Percentiles rank a stretch among this genome's conserved stretches.
phyloP scores from a whole-genome alignment of 2,113 vertebrate species.

The Bubalus kerabau region DNA sequence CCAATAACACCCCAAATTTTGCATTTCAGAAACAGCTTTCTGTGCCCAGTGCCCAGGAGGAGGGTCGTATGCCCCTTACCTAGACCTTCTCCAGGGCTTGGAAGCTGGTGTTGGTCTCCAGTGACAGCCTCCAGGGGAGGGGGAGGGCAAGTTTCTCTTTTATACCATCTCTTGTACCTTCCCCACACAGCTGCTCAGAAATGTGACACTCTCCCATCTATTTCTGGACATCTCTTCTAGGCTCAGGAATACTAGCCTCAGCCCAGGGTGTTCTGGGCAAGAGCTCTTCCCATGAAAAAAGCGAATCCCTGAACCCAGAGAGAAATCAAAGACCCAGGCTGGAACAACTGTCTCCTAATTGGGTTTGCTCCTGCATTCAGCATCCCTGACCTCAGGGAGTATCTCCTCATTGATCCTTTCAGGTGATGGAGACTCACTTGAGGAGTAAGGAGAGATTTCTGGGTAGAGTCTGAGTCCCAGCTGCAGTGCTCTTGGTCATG shows the following conservation, averaged over 20 bases:
- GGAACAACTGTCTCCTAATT: not conserved
- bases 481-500: not conserved
- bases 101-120: conserved; percentile 2
- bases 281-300: not conserved
- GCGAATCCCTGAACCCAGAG: not conserved
- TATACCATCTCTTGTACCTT: conserved; percentile 11
- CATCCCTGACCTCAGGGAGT: not conserved
- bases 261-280: not conserved
- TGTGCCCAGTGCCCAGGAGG: not conserved
- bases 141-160: conserved; percentile 30
- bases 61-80: conserved; percentile 46
- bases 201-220: conserved; percentile 63
- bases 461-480: not conserved
- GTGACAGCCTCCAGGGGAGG: not conserved
- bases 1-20: not conserved
- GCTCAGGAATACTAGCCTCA: conserved; percentile 13
- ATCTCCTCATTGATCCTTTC: not conserved
- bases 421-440: not conserved
- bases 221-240: conserved; percentile 61
- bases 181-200: conserved; percentile 63
- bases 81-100: conserved; percentile 4
- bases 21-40: not conserved
- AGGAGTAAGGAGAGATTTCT: not conserved
- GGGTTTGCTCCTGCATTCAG: not conserved
- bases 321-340: not conserved